Evolutionary conservation across 1,140 invertebrate genomes (phyloP).

Genomic region (Drosophila rhopaloa): DNA sequence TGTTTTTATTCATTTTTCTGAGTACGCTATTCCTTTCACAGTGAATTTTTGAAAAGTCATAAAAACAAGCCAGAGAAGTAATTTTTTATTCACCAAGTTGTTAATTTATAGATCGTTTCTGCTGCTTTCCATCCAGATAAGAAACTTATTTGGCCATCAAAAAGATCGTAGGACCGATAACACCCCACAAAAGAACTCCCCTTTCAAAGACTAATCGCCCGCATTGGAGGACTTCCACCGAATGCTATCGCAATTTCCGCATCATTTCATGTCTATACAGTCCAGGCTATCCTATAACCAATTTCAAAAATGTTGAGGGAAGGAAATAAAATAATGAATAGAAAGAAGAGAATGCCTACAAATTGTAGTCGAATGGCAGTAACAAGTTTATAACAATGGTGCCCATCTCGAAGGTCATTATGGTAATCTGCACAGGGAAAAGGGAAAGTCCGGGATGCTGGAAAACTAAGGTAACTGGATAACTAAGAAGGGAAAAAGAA

Average conservation of each 20-base stretch:
- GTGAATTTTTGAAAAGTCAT: not conserved
- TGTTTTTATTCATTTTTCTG: too few relatives aligned
- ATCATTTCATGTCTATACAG: conserved; percentile 32
- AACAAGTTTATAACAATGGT: conserved; percentile 73
- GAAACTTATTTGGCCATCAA: conserved; percentile 4
- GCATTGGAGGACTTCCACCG: conserved; percentile 30
- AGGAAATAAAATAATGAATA: conserved; percentile 39
- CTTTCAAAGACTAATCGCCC: conserved; percentile 16
- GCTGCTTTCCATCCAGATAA: not conserved
- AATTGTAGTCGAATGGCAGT: conserved; percentile 71
- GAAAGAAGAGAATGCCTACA: conserved; percentile 36
- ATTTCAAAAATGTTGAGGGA: conserved; percentile 33
- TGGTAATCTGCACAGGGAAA: conserved; percentile 64
- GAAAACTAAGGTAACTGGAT: conserved; percentile 29
- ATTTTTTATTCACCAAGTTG: not conserved
- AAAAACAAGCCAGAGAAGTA: not conserved
- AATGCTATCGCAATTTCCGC: conserved; percentile 37
- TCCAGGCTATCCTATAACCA: conserved; percentile 31
- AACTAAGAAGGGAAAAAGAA: conserved; percentile 20
- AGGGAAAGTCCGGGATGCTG: conserved; percentile 6
- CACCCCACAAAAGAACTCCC: conserved; percentile 11
- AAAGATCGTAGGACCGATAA: conserved; percentile 6
- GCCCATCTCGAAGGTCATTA: conserved; percentile 66
- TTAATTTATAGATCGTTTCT: not conserved
- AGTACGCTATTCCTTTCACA: too few relatives aligned